Conservation (phyloP, 2,113 vertebrate species). For the Rhodinocichla rosea region DNA sequence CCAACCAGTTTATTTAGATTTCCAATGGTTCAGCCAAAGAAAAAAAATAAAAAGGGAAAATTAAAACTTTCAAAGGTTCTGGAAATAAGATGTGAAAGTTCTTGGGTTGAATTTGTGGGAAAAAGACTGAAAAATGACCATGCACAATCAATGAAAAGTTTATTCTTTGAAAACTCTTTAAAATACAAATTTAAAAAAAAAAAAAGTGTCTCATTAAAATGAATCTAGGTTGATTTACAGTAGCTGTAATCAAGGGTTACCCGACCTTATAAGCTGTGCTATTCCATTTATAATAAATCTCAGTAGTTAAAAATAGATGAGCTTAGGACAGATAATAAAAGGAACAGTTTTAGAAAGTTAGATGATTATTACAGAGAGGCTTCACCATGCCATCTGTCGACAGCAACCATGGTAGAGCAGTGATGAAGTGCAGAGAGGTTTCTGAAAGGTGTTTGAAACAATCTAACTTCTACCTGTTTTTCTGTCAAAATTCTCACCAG, state of each 20-base stretch:
- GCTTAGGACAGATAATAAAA: slow-evolving; percentile 58
- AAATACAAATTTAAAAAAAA: not conserved
- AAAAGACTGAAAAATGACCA: not conserved
- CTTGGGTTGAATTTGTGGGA: not conserved
- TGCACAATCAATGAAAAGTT: not conserved
- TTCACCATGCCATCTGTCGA: slow-evolving; percentile 4
- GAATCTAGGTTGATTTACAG: slow-evolving; percentile 65
- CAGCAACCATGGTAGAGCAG: not conserved
- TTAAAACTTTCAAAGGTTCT: not conserved
- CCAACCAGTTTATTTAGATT: not conserved
- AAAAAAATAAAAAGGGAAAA: not conserved
- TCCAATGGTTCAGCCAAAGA: not conserved
- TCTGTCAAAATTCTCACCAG: not conserved
- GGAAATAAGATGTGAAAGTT: not conserved
- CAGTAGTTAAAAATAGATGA: slow-evolving; percentile 68
- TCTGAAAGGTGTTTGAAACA: not conserved
- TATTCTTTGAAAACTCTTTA: not conserved
- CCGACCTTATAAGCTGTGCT: slow-evolving; percentile 56
- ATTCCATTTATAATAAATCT: slow-evolving; percentile 64
- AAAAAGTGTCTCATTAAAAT: slow-evolving; percentile 50
- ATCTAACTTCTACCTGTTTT: not conserved
- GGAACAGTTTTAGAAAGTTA: slow-evolving; percentile 38
- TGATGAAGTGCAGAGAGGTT: not conserved
- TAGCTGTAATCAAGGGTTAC: slow-evolving; percentile 60
- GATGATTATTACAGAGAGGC: slow-evolving; percentile 32